Conservation (phyloP, 2,113 vertebrate genomes). For the Phaethon lepturus region DNA sequence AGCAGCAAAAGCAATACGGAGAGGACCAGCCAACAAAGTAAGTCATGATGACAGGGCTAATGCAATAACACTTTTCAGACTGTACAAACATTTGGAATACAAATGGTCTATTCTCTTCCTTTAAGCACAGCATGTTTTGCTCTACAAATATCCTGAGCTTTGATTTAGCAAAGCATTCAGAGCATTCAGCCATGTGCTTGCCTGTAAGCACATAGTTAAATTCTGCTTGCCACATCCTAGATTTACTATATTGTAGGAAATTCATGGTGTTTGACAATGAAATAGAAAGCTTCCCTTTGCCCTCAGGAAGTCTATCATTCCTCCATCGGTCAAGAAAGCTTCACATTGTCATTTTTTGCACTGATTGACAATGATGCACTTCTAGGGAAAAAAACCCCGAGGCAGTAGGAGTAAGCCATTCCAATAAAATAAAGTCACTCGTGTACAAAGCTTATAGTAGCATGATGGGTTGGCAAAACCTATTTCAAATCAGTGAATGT, state of each 20-base stretch:
- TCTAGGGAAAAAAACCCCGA: not conserved
- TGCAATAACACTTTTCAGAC: not conserved
- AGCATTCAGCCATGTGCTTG: not conserved
- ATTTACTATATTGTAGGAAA: not conserved
- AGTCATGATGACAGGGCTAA: constrained; percentile 11
- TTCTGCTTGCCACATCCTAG: not conserved
- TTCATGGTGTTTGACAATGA: not conserved
- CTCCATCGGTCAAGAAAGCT: not conserved
- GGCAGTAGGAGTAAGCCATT: not conserved
- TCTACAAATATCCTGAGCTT: not conserved
- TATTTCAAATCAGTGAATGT: not conserved
- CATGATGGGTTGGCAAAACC: not conserved
- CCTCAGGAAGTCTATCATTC: not conserved
- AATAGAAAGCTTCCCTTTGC: not conserved
- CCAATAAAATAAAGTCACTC: not conserved
- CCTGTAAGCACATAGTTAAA: not conserved
- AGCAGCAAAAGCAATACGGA: not conserved
- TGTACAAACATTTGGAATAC: constrained; percentile 32
- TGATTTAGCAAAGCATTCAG: not conserved
- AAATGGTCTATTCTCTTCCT: not conserved
- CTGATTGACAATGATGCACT: not conserved
- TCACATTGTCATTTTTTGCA: not conserved
- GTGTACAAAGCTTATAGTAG: not conserved
- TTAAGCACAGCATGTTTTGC: not conserved
- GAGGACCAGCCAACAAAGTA: not conserved